Conservation (phyloP, 2,797 vertebrate genomes). For the Bradypodion pumilum region DNA sequence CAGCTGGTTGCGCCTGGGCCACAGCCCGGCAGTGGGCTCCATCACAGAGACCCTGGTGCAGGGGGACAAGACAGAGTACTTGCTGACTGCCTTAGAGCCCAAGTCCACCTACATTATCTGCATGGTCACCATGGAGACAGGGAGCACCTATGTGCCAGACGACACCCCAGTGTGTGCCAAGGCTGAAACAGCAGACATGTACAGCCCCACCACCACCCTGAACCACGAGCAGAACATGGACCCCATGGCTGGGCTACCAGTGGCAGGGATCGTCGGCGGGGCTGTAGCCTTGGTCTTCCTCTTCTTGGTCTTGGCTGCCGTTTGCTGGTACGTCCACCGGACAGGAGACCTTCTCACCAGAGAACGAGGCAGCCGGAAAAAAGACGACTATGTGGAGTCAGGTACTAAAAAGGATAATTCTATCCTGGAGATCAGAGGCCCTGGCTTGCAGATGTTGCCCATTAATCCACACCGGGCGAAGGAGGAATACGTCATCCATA, state of each 20-base stretch:
- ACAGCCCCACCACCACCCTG: constrained; percentile 73
- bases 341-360: constrained; percentile 81
- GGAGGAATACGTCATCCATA: constrained; percentile 93
- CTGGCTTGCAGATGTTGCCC: constrained; percentile 91
- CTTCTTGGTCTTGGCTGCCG: constrained; percentile 84
- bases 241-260: constrained; percentile 79
- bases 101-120: constrained; percentile 92
- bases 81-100: constrained; percentile 88
- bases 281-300: constrained; percentile 88
- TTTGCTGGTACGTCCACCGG: constrained; percentile 89
- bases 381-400: constrained; percentile 90
- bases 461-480: constrained; percentile 86
- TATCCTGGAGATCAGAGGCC: constrained; percentile 89
- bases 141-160: constrained; percentile 76
- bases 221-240: constrained; percentile 77
- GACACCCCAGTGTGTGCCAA: constrained; percentile 90
- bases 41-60: constrained; percentile 93
- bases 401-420: constrained; percentile 95
- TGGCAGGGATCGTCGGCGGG: constrained; percentile 89
- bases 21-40: constrained; percentile 86
- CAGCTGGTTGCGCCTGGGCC: constrained; percentile 89
- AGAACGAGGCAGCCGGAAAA: constrained; percentile 81
- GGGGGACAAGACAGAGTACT: constrained; percentile 89
- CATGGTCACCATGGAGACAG: constrained; percentile 87
- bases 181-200: constrained; percentile 82